Conservation (phyloP, 2,113 vertebrate species). For the Marcusenius ussheri region DNA sequence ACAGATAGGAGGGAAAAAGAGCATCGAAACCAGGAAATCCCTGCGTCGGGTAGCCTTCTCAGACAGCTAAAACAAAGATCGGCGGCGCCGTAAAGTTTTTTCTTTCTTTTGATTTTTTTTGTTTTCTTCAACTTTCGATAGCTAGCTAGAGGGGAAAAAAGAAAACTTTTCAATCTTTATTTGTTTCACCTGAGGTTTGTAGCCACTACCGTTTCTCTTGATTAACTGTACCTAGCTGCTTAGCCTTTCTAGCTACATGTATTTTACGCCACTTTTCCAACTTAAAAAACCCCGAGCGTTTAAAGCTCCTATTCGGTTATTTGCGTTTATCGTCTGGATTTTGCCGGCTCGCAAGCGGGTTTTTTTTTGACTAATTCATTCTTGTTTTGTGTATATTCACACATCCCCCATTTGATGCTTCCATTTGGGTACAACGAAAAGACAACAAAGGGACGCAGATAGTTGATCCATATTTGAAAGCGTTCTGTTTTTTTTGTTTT, state of each 20-base stretch:
- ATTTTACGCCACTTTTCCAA: background rate
- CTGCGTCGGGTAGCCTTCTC: conserved; percentile 38
- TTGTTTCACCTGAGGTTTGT: conserved; percentile 16
- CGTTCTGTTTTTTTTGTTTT: background rate
- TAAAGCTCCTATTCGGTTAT: background rate
- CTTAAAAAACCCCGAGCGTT: background rate
- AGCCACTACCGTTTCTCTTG: background rate
- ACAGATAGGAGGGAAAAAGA: conserved; percentile 44
- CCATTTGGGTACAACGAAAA: conserved; percentile 9
- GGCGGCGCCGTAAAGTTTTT: background rate
- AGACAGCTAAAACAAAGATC: background rate
- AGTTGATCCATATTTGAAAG: conserved; percentile 5
- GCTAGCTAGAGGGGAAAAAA: background rate
- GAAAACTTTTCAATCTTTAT: conserved; percentile 9
- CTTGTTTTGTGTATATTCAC: background rate
- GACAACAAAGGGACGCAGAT: conserved; percentile 20
- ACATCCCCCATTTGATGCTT: background rate
- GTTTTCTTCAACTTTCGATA: conserved; percentile 5
- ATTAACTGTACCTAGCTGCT: background rate
- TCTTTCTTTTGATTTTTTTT: background rate
- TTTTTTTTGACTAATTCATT: background rate
- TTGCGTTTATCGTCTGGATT: background rate
- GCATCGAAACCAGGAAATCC: conserved; percentile 60
- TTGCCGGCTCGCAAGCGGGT: background rate
- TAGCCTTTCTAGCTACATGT: background rate